Evolutionary conservation across 2,888 invertebrate species (phyloP), one percentile per base, ranked within the genome.

Genomic region (Tetramorium bicarinatum): DNA sequence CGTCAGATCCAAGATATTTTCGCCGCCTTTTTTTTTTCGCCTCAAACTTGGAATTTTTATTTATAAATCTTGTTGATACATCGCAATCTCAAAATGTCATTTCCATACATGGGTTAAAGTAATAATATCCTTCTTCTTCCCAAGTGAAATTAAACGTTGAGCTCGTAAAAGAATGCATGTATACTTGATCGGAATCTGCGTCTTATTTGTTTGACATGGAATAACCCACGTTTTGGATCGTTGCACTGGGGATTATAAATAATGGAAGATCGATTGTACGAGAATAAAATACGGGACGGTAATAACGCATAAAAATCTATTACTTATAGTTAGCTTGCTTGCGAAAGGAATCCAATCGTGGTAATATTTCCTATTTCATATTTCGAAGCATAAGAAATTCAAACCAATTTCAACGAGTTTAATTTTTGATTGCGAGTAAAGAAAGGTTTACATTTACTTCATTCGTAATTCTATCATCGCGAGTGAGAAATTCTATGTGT

Each of bases 231-330:
- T 72, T 71, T 72, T 44, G 34, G 18, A 77, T 47, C 7, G 15
- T 41, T 41, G 41, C 44, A n/a, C 3, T 7, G 3, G 11, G 21
- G 21, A 18, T 77, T 71, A 77, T 77, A 77, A 77, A 77, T 77
- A 77, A 8, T 44, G 18, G 21, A 34, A 56, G n/a, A 71, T 71
- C 74, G 77, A 77, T 77, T 56, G 52, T 38, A 38, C 21, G 13
- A 25, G 3, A 77, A 41, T 64, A 41, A 62, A 64, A 21, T 64
- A 56, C 15, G 41, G 56, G 44, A 34, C 29, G 54, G 25, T 49
- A 38, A 41, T 18, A 21, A 44, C 52, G n/a, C 29, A 3, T 44
- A 3, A 41, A 54, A 6, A 77, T 77, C 11, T 52, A 54, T 54
- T 18, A 7, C 56, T 41, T 41, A 29, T 9, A 0, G 4, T 52